Conservation (phyloP, 2,797 vertebrate genomes). For the Momotus momota region DNA sequence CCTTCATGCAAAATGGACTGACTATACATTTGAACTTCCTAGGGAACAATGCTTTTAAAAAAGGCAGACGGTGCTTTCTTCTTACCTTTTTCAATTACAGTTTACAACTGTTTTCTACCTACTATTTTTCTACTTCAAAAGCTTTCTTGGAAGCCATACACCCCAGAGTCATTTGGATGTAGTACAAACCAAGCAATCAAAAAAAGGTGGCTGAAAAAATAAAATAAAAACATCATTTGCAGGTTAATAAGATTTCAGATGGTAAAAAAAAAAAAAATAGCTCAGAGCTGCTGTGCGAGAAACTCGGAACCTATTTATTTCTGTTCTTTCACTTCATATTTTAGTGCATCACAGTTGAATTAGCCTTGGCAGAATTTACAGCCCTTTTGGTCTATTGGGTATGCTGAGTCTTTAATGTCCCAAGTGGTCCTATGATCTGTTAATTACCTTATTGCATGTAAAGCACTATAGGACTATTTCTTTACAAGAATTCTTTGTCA, state of each 20-base stretch:
- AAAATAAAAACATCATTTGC: neutral
- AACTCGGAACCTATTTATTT: conserved; percentile 16
- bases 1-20: neutral
- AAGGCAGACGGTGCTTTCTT: neutral
- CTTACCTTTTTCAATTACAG: conserved; percentile 43
- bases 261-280: conserved; percentile 1
- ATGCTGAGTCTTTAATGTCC: neutral
- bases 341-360: conserved; percentile 15
- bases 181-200: conserved; percentile 6
- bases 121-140: conserved; percentile 20
- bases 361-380: neutral
- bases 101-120: conserved; percentile 22
- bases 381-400: conserved; percentile 1
- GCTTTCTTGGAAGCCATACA: neutral
- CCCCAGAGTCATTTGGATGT: conserved; percentile 6
- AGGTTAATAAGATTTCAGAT: conserved; percentile 47
- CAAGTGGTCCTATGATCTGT: neutral
- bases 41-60: neutral
- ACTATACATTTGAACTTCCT: neutral
- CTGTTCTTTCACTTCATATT: conserved; percentile 7
- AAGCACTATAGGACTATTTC: neutral
- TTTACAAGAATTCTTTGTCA: neutral
- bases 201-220: neutral
- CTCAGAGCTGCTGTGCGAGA: conserved; percentile 27
- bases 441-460: neutral